These are phyloP conservation scores for Aphis craccivora DNA, from an alignment of 1,140 invertebrate species.

Conservation along the genomic window DNA sequence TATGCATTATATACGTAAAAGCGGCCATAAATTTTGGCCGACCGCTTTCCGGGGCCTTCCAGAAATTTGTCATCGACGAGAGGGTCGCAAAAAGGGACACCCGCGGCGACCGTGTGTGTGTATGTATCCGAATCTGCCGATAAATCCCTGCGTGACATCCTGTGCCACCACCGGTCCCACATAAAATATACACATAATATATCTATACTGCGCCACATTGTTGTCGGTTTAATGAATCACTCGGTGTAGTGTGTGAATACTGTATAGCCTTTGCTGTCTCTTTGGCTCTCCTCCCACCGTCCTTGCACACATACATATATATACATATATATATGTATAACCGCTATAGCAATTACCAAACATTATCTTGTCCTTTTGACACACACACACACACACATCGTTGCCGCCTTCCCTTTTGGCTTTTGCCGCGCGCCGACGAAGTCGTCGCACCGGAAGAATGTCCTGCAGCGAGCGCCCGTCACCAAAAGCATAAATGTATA, in stretches of 20 bases:
- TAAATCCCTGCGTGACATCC: constrained; percentile 50
- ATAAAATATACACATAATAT: background rate
- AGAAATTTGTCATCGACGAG: constrained; percentile 57
- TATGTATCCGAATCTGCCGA: constrained; percentile 34
- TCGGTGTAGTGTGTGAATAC: background rate
- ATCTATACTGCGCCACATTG: background rate
- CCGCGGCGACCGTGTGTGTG: constrained; percentile 21
- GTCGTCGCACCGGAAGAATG: constrained; percentile 15
- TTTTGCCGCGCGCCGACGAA: background rate
- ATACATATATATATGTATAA: too few species aligned
- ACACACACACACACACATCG: too few species aligned
- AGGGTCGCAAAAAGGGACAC: constrained; percentile 52
- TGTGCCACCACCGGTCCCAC: background rate
- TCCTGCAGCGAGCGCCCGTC: background rate
- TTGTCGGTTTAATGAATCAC: constrained; percentile 37
- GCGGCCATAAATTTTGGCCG: constrained; percentile 53
- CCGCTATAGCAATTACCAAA: constrained; percentile 40
- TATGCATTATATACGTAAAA: background rate
- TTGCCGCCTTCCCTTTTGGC: background rate
- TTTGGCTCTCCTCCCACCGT: background rate
- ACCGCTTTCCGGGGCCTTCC: constrained; percentile 38
- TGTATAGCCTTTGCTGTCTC: background rate
- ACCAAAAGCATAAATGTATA: too few species aligned
- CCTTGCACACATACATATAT: background rate
- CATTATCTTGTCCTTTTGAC: constrained; percentile 45